Evolutionary conservation across 2,888 invertebrate species (phyloP), one percentile per base, ranked within the genome.

Genomic region (Lottia scabra): DNA sequence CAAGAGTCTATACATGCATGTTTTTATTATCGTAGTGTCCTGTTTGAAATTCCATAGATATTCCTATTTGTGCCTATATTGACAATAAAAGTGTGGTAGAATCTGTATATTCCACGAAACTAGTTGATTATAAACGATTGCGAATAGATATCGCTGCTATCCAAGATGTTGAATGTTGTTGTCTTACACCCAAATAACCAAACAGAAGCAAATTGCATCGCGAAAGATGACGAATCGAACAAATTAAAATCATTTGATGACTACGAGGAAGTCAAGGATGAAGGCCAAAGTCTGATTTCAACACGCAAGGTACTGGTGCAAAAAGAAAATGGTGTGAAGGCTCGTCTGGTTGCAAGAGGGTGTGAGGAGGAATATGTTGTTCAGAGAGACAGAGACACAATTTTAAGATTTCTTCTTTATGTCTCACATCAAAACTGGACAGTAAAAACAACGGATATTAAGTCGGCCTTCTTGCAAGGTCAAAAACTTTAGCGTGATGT

Each of bases 401-500:
- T 74, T 30, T 72, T 77, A 15, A 70, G 74, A 65, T 71, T 77
- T 27, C 68, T 77, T 66, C 71, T 78, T 23, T 26, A 72, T 30
- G 74, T 65, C 19, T 73, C 76, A n/a, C 70, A 66, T n/a, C 65
- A 75, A 67, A 30, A 70, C 12, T 80, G 78, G 80, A 56, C n/a
- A 4, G 68, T 76, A 12, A 78, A 81, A 75, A 76, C 78, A 15
- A 80, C 74, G 13, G 78, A 79, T 67, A 79, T 80, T 43, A 80
- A 77, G 63, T 76, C 78, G 16, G 78, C 78, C 27, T 80, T 80
- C 71, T 67, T 79, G 8, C 75, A 80, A 62, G 79, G 80, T n/a
- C 72, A 75, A 65, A 62, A 70, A 16, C 63, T 80, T 8, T 68
- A 73, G 6, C 44, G 73, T 10, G 75, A 80, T 26, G 70, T 79